Percentiles rank a stretch among this genome's conserved stretches.
Evolutionary conservation across 2,888 invertebrate genomes (phyloP).

Genomic region (Pollenia labialis): DNA sequence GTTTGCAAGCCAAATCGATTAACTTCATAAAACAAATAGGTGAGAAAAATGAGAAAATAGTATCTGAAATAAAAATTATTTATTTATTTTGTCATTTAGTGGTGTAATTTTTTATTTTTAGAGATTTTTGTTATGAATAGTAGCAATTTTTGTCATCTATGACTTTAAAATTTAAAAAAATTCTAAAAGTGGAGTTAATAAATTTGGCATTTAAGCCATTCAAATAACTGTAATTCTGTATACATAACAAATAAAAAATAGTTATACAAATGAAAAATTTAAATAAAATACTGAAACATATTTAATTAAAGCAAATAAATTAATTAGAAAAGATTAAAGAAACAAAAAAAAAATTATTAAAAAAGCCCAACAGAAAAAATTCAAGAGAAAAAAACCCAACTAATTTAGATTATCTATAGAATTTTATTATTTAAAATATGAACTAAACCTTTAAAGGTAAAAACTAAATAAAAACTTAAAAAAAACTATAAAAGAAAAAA

Average conservation of each 20-base stretch:
- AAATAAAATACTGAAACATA: constrained; percentile 35
- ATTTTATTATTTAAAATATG: constrained; percentile 69
- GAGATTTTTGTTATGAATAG: too few relatives aligned
- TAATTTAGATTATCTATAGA: constrained; percentile 57
- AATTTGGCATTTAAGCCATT: not conserved
- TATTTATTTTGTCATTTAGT: too few relatives aligned
- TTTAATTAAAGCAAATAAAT: constrained; percentile 28
- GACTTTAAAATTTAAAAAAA: too few relatives aligned
- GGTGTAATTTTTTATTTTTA: too few relatives aligned
- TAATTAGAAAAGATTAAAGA: not conserved
- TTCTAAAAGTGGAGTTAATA: too few relatives aligned
- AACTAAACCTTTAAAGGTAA: constrained; percentile 62
- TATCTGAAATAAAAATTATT: too few relatives aligned
- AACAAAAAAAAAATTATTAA: constrained; percentile 9
- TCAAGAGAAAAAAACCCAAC: constrained; percentile 1
- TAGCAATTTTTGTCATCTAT: too few relatives aligned
- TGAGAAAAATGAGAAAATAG: too few relatives aligned
- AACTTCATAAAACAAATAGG: too few relatives aligned
- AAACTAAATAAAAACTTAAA: constrained; percentile 61
- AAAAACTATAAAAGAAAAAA: constrained; percentile 18
- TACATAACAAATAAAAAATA: constrained; percentile 34
- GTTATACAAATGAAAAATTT: constrained; percentile 55
- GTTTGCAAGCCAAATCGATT: too few relatives aligned
- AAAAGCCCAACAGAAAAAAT: constrained; percentile 23
- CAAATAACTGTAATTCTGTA: constrained; percentile 47